phyloP scores from a whole-genome alignment of 1,140 invertebrate species.

The Theocolax elegans region DNA sequence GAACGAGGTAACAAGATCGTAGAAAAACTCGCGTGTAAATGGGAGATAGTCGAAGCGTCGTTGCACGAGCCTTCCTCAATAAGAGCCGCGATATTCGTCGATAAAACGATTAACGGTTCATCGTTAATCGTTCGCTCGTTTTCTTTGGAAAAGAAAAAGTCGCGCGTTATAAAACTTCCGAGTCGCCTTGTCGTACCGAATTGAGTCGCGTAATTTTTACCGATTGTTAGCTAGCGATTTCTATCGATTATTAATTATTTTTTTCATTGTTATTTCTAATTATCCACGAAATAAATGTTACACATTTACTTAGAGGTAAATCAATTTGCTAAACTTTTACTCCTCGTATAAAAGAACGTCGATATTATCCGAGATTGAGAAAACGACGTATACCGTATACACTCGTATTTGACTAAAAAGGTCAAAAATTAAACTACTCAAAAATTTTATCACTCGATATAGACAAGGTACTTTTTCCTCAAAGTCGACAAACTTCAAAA shows the following conservation, averaged over 20 bases:
- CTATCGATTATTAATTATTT: neutral
- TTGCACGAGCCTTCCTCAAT: conserved; percentile 17
- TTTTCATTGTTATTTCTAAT: neutral
- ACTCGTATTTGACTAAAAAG: too few relatives aligned
- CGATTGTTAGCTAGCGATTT: conserved; percentile 12
- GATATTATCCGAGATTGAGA: too few relatives aligned
- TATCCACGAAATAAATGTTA: too few relatives aligned
- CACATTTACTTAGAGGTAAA: too few relatives aligned
- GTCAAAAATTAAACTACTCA: too few relatives aligned
- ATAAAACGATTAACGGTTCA: conserved; percentile 9
- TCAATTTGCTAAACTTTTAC: too few relatives aligned
- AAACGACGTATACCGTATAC: too few relatives aligned
- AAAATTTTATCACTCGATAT: too few relatives aligned
- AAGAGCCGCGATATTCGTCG: conserved; percentile 10
- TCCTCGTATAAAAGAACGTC: too few relatives aligned
- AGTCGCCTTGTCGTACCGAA: neutral
- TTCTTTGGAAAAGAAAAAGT: conserved; percentile 25
- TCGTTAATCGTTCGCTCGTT: conserved; percentile 1
- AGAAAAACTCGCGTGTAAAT: conserved; percentile 5
- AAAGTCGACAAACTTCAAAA: neutral
- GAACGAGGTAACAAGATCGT: conserved; percentile 24
- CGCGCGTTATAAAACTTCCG: neutral
- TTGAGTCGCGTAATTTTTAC: neutral
- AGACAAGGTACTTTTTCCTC: too few relatives aligned
- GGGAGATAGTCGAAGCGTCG: conserved; percentile 16